phyloP scores from a whole-genome alignment of 1,140 invertebrate species.

The Drosophila neocordata region DNA sequence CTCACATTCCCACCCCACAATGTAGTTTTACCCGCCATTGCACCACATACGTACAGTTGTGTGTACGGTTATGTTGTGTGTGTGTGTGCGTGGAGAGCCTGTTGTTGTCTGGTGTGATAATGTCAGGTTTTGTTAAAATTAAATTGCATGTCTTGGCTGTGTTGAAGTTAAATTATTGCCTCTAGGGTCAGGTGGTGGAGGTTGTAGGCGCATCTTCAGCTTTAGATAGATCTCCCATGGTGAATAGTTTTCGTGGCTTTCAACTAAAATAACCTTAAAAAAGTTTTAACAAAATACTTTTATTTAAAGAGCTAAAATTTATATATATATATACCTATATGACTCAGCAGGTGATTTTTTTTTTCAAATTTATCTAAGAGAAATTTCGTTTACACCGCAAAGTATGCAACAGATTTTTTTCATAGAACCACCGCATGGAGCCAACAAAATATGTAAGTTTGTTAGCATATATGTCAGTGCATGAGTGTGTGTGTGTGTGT shows the following conservation, averaged over 20 bases:
- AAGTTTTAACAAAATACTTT: neutral
- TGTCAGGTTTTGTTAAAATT: slow-evolving; percentile 81
- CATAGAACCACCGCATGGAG: slow-evolving; percentile 55
- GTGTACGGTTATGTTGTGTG: slow-evolving; percentile 3
- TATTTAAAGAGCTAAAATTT: slow-evolving; percentile 34
- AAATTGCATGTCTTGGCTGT: slow-evolving; percentile 79
- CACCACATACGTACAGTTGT: neutral
- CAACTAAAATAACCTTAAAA: slow-evolving; percentile 27
- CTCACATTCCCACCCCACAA: neutral
- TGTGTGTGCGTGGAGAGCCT: slow-evolving; percentile 10
- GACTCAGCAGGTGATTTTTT: slow-evolving; percentile 15
- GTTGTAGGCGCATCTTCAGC: slow-evolving; percentile 31
- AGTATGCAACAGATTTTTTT: slow-evolving; percentile 78
- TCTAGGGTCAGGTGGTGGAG: slow-evolving; percentile 57
- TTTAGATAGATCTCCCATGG: slow-evolving; percentile 40
- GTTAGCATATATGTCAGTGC: neutral
- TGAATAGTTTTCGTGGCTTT: slow-evolving; percentile 36
- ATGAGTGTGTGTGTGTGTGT: neutral
- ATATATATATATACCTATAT: neutral
- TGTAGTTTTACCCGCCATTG: neutral
- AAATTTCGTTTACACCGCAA: slow-evolving; percentile 57
- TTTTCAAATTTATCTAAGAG: slow-evolving; percentile 29
- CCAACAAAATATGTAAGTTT: slow-evolving; percentile 33
- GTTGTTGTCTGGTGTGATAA: slow-evolving; percentile 76
- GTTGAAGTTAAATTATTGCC: slow-evolving; percentile 78